phyloP scores from a whole-genome alignment of 2,797 vertebrate genomes.

The Arremon brunneinucha region DNA sequence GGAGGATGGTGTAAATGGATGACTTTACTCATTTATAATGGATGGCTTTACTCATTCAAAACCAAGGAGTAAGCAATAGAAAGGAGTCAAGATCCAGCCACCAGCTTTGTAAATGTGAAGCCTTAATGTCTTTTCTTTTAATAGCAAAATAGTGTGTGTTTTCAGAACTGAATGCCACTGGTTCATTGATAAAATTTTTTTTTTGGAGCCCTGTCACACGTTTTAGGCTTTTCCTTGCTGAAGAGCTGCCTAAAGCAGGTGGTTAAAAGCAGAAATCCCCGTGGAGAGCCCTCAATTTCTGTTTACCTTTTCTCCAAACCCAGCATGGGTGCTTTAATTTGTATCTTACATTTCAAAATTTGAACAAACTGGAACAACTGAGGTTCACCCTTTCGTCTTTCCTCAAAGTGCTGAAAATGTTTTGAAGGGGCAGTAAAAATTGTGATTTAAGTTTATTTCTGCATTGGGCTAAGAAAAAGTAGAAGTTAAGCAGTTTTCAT shows the following conservation, averaged over 20 bases:
- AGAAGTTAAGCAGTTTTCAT: background rate
- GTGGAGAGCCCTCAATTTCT: background rate
- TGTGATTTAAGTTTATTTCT: background rate
- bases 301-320: background rate
- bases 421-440: background rate
- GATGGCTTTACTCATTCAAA: background rate
- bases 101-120: background rate
- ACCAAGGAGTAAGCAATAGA: background rate
- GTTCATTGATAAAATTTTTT: fast-evolving
- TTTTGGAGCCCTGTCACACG: background rate
- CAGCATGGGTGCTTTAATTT: background rate
- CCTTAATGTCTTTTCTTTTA: background rate
- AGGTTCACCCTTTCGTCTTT: background rate
- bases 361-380: background rate
- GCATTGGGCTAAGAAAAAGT: background rate
- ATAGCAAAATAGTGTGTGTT: background rate
- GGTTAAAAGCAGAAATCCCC: background rate
- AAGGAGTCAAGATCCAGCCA: background rate
- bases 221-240: background rate
- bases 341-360: background rate
- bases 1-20: background rate
- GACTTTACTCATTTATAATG: background rate
- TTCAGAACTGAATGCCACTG: background rate
- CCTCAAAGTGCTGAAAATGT: background rate
- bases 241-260: background rate